Evolutionary conservation across 2,113 vertebrate species (phyloP).

Genomic region (Erinaceus europaeus): DNA sequence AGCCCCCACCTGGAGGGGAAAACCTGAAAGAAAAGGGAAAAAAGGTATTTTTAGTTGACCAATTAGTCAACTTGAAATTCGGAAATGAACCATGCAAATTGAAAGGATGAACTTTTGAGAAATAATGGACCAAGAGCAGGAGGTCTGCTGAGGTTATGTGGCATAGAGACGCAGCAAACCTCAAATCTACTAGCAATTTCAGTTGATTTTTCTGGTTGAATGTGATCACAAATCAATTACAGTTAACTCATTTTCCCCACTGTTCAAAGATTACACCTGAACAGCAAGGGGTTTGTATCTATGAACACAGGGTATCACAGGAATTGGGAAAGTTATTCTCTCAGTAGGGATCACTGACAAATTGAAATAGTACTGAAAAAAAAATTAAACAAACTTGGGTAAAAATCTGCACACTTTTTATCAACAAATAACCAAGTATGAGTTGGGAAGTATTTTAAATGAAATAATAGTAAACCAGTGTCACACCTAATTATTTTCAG

Average conservation of each 20-base stretch:
- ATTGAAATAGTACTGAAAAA: conserved; percentile 57
- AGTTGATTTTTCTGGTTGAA: conserved; percentile 66
- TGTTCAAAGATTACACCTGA: conserved; percentile 67
- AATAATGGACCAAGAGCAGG: neutral
- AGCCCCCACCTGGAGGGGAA: no score
- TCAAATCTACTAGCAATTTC: conserved; percentile 54
- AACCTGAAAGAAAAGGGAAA: no score
- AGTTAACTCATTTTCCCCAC: conserved; percentile 71
- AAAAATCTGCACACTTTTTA: conserved; percentile 43
- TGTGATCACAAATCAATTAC: conserved; percentile 71
- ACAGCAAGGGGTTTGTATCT: conserved; percentile 73
- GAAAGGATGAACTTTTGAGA: neutral
- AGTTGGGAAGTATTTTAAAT: neutral
- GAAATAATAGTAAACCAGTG: neutral
- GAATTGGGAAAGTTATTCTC: conserved; percentile 67
- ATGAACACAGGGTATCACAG: conserved; percentile 62
- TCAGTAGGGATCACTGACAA: conserved; percentile 62
- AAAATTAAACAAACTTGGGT: neutral
- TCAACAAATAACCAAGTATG: neutral
- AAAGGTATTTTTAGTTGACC: neutral
- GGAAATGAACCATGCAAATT: neutral
- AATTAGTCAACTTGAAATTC: conserved; percentile 1
- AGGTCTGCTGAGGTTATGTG: neutral
- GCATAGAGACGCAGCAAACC: conserved; percentile 7
- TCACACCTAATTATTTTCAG: neutral